phyloP scores from a whole-genome alignment of 2,113 vertebrate genomes.

The Andinoacara biseriatus region DNA sequence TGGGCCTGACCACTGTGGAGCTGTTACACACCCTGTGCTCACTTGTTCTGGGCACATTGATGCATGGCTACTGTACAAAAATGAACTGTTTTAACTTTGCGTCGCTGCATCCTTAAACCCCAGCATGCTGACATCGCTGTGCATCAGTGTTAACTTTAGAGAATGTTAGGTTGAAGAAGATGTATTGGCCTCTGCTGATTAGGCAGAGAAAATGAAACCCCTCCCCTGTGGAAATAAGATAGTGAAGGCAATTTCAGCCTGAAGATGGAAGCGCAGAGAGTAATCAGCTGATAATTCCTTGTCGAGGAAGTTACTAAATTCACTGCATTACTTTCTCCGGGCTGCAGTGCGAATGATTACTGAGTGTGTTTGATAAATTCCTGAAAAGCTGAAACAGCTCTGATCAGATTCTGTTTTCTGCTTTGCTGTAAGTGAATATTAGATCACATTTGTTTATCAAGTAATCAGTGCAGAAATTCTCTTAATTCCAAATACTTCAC shows the following conservation, averaged over 20 bases:
- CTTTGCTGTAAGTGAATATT: background rate
- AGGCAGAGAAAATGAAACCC: background rate
- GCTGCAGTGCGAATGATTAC: background rate
- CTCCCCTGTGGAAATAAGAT: background rate
- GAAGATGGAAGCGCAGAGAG: background rate
- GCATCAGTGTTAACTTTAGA: background rate
- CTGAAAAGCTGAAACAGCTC: background rate
- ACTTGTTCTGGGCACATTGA: background rate
- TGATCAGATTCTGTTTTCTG: background rate
- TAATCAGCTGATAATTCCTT: slow-evolving; percentile 7
- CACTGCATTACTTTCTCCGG: background rate
- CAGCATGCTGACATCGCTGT: background rate
- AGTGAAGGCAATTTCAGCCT: slow-evolving; percentile 6
- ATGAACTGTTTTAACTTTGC: background rate
- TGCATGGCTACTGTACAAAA: background rate
- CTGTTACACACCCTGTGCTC: background rate
- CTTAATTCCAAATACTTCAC: no score
- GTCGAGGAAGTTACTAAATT: background rate
- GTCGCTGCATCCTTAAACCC: background rate
- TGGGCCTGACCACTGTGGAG: background rate
- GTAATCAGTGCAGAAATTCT: no score
- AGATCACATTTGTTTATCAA: background rate
- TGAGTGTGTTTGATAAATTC: background rate
- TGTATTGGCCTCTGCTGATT: background rate
- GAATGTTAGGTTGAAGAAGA: background rate